These are phyloP conservation scores for Taurulus bubalis DNA, from an alignment of 2,113 vertebrate genomes.

Conservation along the genomic window DNA sequence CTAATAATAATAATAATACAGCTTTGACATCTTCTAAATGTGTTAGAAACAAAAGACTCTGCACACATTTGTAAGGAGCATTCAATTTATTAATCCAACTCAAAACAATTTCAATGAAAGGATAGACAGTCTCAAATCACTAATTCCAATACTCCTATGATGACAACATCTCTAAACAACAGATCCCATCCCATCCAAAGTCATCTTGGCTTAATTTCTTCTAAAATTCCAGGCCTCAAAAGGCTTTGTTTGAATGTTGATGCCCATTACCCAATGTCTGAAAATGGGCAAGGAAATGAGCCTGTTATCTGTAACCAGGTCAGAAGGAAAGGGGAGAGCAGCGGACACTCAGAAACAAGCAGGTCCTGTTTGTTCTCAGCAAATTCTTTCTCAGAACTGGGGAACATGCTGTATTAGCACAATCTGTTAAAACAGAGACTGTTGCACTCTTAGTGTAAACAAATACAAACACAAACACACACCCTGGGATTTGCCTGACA, in stretches of 20 bases:
- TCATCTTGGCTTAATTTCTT: neutral
- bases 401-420: constrained; percentile 73
- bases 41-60: neutral
- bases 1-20: neutral
- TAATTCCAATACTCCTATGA: neutral
- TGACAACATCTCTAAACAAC: neutral
- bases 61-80: neutral
- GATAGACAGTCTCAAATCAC: neutral
- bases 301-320: neutral
- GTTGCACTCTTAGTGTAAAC: neutral
- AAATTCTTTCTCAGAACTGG: constrained; percentile 66
- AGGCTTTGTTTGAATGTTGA: neutral
- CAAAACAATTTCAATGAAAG: neutral
- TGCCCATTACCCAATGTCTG: neutral
- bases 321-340: constrained; percentile 11
- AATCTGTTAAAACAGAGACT: constrained; percentile 52
- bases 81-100: neutral
- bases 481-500: constrained; percentile 16
- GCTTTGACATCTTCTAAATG: neutral
- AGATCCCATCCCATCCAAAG: neutral
- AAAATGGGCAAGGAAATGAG: neutral
- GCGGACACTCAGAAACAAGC: constrained; percentile 24
- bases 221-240: neutral
- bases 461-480: constrained; percentile 23
- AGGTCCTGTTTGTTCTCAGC: constrained; percentile 47